phyloP scores from a whole-genome alignment of 2,797 vertebrate genomes.

The Triplophysa yarkandensis region DNA sequence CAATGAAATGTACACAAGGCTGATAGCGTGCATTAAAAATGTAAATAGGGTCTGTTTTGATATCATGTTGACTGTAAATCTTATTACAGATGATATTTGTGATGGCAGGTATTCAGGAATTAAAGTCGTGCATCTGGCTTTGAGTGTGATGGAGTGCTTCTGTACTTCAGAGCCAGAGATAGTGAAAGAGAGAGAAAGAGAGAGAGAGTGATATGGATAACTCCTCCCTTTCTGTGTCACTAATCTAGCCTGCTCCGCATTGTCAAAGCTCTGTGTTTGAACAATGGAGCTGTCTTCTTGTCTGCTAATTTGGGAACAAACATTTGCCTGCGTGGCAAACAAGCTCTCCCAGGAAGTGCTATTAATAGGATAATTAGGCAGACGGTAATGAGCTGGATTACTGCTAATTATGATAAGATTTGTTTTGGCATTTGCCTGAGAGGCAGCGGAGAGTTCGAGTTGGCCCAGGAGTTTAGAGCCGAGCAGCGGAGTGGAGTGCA shows the following conservation, averaged over 20 bases:
- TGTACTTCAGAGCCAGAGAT: conserved; percentile 69
- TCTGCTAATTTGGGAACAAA: conserved; percentile 99
- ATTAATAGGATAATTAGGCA: conserved; percentile 99
- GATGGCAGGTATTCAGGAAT: conserved; percentile 63
- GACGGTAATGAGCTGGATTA: conserved; percentile 98
- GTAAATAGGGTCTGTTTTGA: conserved; percentile 7
- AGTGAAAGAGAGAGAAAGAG: too few relatives aligned
- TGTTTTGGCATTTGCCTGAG: conserved; percentile 98
- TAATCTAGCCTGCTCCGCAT: conserved; percentile 82
- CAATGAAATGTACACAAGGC: neutral
- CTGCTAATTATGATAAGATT: conserved; percentile 99
- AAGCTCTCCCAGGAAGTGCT: conserved; percentile 95
- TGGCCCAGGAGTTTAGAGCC: conserved; percentile 58
- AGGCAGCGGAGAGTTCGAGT: conserved; percentile 84
- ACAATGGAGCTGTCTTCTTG: conserved; percentile 92
- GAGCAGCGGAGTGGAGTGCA: conserved; percentile 69
- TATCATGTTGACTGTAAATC: neutral
- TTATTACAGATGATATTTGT: conserved; percentile 11
- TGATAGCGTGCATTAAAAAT: neutral
- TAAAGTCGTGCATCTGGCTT: conserved; percentile 68
- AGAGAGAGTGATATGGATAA: conserved; percentile 64
- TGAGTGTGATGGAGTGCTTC: conserved; percentile 39
- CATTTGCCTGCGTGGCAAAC: conserved; percentile 96
- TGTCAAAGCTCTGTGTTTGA: conserved; percentile 83
- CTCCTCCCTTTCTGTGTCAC: conserved; percentile 61